Conservation (phyloP, 2,113 vertebrate genomes). For the Thalassarche chlororhynchos region DNA sequence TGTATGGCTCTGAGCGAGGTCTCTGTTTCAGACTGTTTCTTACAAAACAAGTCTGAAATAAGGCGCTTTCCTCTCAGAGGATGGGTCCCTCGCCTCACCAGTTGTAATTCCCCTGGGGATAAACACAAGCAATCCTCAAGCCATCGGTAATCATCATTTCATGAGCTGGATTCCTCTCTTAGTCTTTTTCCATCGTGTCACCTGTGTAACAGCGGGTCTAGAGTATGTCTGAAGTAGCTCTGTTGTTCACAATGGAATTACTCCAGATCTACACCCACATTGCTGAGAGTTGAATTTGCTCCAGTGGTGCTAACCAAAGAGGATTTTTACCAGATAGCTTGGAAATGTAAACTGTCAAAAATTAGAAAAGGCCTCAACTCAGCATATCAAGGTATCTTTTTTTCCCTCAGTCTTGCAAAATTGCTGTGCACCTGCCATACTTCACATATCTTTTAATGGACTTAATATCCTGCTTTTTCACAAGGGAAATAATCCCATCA, state of each 20-base stretch:
- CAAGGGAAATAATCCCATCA: conserved; percentile 51
- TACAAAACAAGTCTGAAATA: not conserved
- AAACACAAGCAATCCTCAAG: not conserved
- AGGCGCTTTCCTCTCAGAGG: not conserved
- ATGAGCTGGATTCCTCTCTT: not conserved
- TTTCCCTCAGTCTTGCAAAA: conserved; percentile 19
- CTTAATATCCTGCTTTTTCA: conserved; percentile 59
- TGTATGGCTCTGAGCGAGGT: not conserved
- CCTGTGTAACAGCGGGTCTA: not conserved
- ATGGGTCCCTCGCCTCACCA: not conserved
- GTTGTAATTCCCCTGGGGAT: not conserved
- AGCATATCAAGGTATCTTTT: conserved; percentile 8
- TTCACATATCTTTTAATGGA: conserved; percentile 39
- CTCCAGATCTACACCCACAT: conserved; percentile 38
- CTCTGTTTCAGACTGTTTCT: not conserved
- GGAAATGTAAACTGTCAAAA: conserved; percentile 49
- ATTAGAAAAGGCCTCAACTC: conserved; percentile 27
- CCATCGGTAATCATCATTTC: not conserved
- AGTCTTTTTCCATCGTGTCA: not conserved
- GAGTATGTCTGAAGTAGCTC: not conserved
- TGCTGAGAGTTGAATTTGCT: conserved; percentile 24
- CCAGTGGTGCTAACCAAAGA: conserved; percentile 27
- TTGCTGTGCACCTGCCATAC: conserved; percentile 14
- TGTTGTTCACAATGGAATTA: conserved; percentile 11
- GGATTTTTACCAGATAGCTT: conserved; percentile 11